These are phyloP conservation scores for Latrodectus geometricus DNA, from an alignment of 1,140 invertebrate species.

Conservation along the genomic window DNA sequence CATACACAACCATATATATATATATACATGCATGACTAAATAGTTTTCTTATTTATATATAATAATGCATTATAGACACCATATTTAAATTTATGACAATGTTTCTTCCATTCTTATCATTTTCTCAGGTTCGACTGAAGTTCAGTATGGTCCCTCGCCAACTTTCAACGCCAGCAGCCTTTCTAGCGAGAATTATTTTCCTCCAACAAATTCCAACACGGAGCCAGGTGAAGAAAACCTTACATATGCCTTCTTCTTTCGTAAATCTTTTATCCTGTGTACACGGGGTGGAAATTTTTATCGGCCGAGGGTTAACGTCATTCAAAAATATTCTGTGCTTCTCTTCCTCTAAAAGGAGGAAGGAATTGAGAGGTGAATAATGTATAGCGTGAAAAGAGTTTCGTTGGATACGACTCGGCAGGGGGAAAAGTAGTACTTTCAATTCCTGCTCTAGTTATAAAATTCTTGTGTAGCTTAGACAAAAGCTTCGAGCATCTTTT, in stretches of 20 bases:
- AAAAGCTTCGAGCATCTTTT: no score
- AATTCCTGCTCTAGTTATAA: no score
- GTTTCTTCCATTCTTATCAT: neutral
- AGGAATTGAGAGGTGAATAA: constrained; percentile 37
- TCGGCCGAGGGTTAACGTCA: constrained; percentile 46
- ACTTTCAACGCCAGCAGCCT: constrained; percentile 53
- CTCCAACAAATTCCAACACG: constrained; percentile 53
- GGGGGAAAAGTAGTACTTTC: neutral
- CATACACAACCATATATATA: no score
- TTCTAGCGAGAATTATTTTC: constrained; percentile 58
- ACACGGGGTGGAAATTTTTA: constrained; percentile 22
- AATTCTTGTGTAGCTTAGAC: no score
- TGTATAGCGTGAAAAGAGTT: constrained; percentile 42
- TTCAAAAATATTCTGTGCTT: constrained; percentile 45
- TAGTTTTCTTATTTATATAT: neutral
- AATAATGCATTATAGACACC: neutral
- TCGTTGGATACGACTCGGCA: constrained; percentile 15
- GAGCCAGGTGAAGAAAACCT: constrained; percentile 41
- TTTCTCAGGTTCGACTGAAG: constrained; percentile 48
- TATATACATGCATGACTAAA: no score
- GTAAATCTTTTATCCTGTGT: constrained; percentile 12
- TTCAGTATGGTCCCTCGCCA: constrained; percentile 50
- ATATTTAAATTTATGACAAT: no score
- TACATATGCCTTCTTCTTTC: neutral
- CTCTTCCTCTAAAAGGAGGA: neutral